Evolutionary conservation across 2,113 vertebrate genomes (phyloP), one percentile per base, ranked within the genome.

Genomic region (Amphilophus citrinellus): DNA sequence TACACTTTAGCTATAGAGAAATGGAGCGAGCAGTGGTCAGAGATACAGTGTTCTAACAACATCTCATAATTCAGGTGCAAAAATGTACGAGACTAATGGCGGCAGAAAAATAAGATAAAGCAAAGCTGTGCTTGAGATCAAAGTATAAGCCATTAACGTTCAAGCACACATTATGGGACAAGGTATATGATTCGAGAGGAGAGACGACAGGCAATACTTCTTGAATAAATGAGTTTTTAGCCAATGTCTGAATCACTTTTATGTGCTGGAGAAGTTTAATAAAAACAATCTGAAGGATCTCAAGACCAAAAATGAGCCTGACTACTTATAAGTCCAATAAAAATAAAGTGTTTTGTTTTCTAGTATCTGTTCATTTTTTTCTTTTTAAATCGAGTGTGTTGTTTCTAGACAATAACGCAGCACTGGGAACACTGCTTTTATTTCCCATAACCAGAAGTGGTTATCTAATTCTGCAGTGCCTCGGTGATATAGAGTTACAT

Each of bases 391-490:
- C 44, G 62, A 61, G n/a, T 73, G 56, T 80, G 56, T 76, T 44
- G 30, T 76, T 61, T 84, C 39, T 42, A 27, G 61, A 78, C 65
- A 76, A 44, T 13, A 84, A 80, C 18, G 13, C 71, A 3, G 20
- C 6, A 4, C 4, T 14, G 17, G 37, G 61, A 76, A 61, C 44
- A 59, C 14, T 3, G 81, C 44, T 62, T 86, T 88, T 61, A 73
- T 86, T 76, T 79, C 80, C 60, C 35, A 79, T 79, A 57, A 84
- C 58, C 68, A 76, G 53, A 88, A 60, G 83, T 79, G 58, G 47
- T 82, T 77, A 84, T 89, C 77, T 84, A 22, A 76, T 87, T 86
- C 10, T 77, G 44, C 61, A 8, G 56, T 35, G 73, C 24, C 60
- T n/a, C 17, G 7, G 35, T 47, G 79, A 89, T 82, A 42, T 80